Conservation (phyloP, 2,888 invertebrate genomes). For the Chrysopilus asiliformis region DNA sequence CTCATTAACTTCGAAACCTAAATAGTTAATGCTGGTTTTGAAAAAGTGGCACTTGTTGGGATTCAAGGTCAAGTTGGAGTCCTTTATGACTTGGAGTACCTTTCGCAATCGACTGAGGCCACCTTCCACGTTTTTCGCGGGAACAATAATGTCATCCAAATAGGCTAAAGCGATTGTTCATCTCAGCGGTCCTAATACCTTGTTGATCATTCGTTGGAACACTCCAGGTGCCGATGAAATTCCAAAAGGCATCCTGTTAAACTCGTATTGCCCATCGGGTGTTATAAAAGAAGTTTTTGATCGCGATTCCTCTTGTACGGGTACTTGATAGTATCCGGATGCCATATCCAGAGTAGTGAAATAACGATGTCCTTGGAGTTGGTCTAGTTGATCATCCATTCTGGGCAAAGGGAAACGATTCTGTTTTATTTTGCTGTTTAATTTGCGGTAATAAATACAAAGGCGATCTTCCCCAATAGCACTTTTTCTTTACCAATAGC, state of each 20-base stretch:
- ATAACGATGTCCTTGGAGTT: slow-evolving; percentile 8
- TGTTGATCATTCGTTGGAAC: slow-evolving; percentile 12
- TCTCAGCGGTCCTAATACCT: slow-evolving; percentile 6
- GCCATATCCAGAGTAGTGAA: slow-evolving; percentile 9
- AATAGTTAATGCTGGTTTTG: no score
- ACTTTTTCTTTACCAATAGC: slow-evolving; percentile 9
- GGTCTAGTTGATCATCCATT: slow-evolving; percentile 6
- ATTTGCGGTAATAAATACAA: slow-evolving; percentile 9
- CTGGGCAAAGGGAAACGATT: slow-evolving; percentile 8
- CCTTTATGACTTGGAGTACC: no score
- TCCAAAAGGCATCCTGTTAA: slow-evolving; percentile 12
- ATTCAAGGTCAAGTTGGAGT: no score
- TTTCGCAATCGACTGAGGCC: no score
- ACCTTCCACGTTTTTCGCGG: no score
- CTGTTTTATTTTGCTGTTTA: slow-evolving; percentile 7
- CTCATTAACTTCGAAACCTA: no score
- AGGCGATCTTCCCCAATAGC: slow-evolving; percentile 9
- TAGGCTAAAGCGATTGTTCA: no score
- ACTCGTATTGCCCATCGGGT: slow-evolving; percentile 15
- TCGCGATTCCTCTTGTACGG: slow-evolving; percentile 11
- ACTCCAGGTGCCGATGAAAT: slow-evolving; percentile 11
- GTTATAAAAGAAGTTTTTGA: slow-evolving; percentile 20
- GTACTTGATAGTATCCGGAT: slow-evolving; percentile 10
- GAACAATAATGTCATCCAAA: no score
- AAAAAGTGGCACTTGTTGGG: no score